These are phyloP conservation scores for Cecidostiba fungosa DNA, from an alignment of 2,888 invertebrate species.

Conservation along the genomic window DNA sequence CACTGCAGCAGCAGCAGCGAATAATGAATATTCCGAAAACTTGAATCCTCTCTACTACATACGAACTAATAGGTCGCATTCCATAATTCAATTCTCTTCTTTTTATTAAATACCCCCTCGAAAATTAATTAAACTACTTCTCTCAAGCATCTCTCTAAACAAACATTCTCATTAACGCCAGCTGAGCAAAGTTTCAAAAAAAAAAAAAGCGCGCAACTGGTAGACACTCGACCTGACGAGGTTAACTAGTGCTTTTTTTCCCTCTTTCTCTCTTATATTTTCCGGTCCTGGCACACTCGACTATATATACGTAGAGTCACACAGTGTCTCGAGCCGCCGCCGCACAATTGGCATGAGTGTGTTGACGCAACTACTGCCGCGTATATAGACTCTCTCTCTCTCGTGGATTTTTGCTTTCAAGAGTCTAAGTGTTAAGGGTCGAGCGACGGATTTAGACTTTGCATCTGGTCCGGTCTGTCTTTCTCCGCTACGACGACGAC, in stretches of 20 bases:
- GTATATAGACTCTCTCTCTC: not conserved
- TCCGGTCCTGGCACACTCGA: not conserved
- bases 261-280: not conserved
- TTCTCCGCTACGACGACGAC: conserved; percentile 47
- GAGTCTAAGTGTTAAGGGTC: conserved; percentile 31
- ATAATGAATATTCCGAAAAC: conserved; percentile 19
- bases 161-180: not conserved
- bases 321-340: not conserved
- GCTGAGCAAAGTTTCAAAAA: not conserved
- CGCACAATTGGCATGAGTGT: not conserved
- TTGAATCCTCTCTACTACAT: not conserved
- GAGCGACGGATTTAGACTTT: conserved; percentile 72
- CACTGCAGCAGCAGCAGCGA: not conserved
- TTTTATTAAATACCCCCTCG: not conserved
- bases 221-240: conserved; percentile 27
- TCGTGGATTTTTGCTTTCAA: conserved; percentile 1
- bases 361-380: not conserved
- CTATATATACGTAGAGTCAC: not conserved
- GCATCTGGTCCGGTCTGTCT: conserved; percentile 74
- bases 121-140: conserved; percentile 24
- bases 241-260: conserved; percentile 20
- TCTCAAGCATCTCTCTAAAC: not conserved
- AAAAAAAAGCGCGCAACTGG: conserved; percentile 26
- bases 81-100: not conserved
- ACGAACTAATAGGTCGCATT: conserved; percentile 21